These are phyloP conservation scores for Macropus fuliginosus DNA, from an alignment of 2,797 vertebrate species.

Conservation along the genomic window DNA sequence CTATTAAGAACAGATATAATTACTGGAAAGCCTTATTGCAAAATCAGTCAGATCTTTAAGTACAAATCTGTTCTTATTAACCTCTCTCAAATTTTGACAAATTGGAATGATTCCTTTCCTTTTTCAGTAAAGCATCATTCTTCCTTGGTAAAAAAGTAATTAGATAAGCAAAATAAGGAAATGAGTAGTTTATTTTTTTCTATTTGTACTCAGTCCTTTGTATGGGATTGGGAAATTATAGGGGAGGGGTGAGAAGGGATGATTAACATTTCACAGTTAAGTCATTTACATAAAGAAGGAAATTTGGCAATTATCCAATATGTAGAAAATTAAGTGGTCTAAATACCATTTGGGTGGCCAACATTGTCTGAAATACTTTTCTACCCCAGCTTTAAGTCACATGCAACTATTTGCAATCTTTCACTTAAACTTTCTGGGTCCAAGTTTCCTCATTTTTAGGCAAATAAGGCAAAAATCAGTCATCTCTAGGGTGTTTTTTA, in stretches of 20 bases:
- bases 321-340: background rate
- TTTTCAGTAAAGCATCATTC: background rate
- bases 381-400: background rate
- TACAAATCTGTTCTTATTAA: constrained; percentile 36
- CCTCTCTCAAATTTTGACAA: constrained; percentile 30
- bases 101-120: constrained; percentile 34
- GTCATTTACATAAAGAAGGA: constrained; percentile 36
- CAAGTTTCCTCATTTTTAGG: background rate
- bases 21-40: constrained; percentile 53
- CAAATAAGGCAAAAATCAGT: background rate
- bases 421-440: background rate
- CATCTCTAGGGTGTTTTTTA: background rate
- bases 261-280: constrained; percentile 25
- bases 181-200: background rate
- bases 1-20: constrained; percentile 49
- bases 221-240: too few relatives aligned
- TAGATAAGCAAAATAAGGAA: background rate
- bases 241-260: too few relatives aligned
- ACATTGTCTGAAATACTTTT: constrained; percentile 22
- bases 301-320: constrained; percentile 25
- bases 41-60: constrained; percentile 55
- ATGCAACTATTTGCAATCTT: constrained; percentile 2
- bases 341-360: background rate
- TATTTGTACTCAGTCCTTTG: background rate
- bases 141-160: background rate